phyloP scores from a whole-genome alignment of 2,113 vertebrate genomes.

The Sylvilagus bachmani region DNA sequence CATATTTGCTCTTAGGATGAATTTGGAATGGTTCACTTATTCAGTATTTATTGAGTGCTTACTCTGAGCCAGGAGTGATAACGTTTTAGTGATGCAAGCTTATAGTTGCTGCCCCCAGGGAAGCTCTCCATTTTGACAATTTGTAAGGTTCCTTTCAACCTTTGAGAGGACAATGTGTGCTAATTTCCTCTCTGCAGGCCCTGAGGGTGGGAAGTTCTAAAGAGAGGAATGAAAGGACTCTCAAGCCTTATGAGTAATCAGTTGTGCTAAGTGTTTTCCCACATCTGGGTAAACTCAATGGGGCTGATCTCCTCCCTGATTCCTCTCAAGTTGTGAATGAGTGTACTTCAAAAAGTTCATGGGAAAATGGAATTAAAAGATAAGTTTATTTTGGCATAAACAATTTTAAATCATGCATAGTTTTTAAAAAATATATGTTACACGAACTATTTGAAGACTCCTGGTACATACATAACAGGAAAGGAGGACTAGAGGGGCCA shows the following conservation, averaged over 20 bases:
- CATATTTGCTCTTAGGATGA: conserved; percentile 24
- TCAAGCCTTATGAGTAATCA: neutral
- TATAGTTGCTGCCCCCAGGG: neutral
- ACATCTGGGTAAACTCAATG: conserved; percentile 21
- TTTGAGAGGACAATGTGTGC: conserved; percentile 12
- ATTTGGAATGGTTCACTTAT: conserved; percentile 28
- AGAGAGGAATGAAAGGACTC: neutral
- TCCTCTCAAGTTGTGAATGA: neutral
- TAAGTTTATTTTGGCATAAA: no score
- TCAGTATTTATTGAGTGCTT: conserved; percentile 33
- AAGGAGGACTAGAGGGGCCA: neutral
- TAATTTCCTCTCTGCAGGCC: neutral
- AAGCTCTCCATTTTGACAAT: neutral
- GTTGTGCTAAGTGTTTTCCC: conserved; percentile 10
- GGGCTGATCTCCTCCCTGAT: neutral
- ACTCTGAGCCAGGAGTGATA: conserved; percentile 10
- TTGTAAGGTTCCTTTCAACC: conserved; percentile 29
- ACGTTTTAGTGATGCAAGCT: neutral
- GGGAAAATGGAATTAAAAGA: no score
- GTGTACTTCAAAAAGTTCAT: no score
- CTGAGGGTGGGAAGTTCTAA: neutral
- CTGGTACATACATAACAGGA: neutral
- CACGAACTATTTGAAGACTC: no score
- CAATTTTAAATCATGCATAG: no score
- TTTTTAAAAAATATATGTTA: no score